Percentiles rank a stretch among this genome's conserved stretches.
Conservation (phyloP, 1,140 invertebrate species). For the Leptinotarsa defecta region DNA sequence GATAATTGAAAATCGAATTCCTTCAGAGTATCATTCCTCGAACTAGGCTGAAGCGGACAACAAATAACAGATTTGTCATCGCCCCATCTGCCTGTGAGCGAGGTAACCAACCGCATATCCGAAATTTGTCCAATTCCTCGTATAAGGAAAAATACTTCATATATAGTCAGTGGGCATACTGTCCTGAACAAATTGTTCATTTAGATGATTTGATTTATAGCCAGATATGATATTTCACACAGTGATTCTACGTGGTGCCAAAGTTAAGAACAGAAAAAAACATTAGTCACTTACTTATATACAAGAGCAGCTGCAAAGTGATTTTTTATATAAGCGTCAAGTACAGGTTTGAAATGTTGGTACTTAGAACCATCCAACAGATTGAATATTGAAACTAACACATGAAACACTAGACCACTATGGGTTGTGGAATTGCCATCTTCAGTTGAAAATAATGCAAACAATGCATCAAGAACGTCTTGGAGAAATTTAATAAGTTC, state of each 20-base stretch:
- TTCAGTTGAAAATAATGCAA: conserved; percentile 92
- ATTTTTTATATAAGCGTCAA: conserved; percentile 93
- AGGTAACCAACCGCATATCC: too few species aligned
- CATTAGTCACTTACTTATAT: conserved; percentile 74
- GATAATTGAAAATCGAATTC: too few species aligned
- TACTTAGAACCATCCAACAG: conserved; percentile 90
- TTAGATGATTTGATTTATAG: too few species aligned
- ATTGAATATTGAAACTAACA: conserved; percentile 89
- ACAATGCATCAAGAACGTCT: conserved; percentile 92
- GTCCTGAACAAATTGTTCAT: too few species aligned
- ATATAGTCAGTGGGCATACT: too few species aligned
- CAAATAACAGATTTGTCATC: too few species aligned
- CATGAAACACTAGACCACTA: conserved; percentile 69
- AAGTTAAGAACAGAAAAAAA: conserved; percentile 1
- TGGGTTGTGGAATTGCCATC: conserved; percentile 79
- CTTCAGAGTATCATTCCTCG: too few species aligned
- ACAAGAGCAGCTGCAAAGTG: conserved; percentile 95
- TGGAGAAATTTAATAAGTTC: conserved; percentile 97
- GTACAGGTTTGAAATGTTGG: conserved; percentile 92
- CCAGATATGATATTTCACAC: too few species aligned
- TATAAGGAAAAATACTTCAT: too few species aligned
- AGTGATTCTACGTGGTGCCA: background rate
- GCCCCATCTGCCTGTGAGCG: too few species aligned
- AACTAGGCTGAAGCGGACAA: too few species aligned
- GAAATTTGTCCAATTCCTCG: too few species aligned